Percentiles rank a stretch among this genome's conserved stretches.
Conservation (phyloP, 2,888 invertebrate genomes). For the Patella pellucida region DNA sequence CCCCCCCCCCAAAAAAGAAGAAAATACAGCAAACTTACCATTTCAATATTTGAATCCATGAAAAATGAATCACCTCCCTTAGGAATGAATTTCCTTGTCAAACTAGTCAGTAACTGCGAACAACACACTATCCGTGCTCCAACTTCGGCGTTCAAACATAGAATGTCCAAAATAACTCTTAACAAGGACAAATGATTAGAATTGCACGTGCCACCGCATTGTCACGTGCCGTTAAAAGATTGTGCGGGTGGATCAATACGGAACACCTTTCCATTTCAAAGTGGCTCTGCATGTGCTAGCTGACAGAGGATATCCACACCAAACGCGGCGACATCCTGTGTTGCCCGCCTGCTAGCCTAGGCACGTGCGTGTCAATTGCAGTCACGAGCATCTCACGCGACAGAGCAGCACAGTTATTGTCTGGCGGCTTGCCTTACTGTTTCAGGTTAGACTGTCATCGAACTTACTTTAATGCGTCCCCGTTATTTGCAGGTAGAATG, state of each 20-base stretch:
- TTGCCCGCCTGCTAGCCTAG: background rate
- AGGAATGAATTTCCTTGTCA: no score
- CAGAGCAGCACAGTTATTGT: background rate
- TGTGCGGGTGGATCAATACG: background rate
- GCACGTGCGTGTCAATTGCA: conserved; percentile 3
- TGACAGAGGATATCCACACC: background rate
- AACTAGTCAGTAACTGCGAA: no score
- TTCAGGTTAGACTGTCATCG: no score
- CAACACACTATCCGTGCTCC: no score
- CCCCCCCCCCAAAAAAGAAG: no score
- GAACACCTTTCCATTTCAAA: background rate
- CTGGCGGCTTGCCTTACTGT: no score
- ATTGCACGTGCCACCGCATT: background rate
- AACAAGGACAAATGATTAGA: background rate
- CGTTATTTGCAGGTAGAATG: no score
- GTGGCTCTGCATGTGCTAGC: background rate
- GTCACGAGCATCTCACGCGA: background rate
- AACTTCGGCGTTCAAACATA: no score
- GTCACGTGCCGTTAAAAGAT: conserved; percentile 3
- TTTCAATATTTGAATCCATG: no score
- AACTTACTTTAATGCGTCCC: no score
- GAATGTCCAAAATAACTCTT: background rate
- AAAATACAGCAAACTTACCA: no score
- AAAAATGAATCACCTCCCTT: no score
- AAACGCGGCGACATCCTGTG: background rate